Evolutionary conservation across 2,888 invertebrate genomes (phyloP).

Genomic region (Brenthis hecate): DNA sequence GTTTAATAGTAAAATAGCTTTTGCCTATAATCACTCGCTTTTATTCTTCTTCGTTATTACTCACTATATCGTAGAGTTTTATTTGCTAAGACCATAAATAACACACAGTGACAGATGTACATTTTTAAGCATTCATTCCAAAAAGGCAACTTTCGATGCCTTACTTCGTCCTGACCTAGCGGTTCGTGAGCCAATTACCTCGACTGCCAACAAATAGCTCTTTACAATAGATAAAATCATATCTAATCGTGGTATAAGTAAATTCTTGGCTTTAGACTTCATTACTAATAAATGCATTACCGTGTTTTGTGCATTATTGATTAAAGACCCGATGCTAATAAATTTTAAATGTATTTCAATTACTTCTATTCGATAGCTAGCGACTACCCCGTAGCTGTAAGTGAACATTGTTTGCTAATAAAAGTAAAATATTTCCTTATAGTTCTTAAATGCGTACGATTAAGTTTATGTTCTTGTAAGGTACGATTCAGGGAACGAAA

Average conservation of each 20-base stretch:
- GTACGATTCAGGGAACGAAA: too few species aligned
- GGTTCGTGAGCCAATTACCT: constrained; percentile 17
- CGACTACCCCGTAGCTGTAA: too few species aligned
- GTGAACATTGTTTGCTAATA: too few species aligned
- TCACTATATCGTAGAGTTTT: too few species aligned
- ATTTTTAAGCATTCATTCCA: neutral
- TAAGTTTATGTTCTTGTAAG: too few species aligned
- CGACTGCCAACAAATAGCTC: constrained; percentile 30
- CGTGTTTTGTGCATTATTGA: constrained; percentile 26
- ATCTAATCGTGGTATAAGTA: constrained; percentile 35
- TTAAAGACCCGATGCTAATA: constrained; percentile 15
- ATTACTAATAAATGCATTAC: constrained; percentile 31
- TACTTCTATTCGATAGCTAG: constrained; percentile 1
- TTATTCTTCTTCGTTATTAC: too few species aligned
- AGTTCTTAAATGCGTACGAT: too few species aligned
- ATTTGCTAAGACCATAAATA: too few species aligned
- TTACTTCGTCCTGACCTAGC: neutral
- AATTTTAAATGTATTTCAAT: constrained; percentile 27
- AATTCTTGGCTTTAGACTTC: constrained; percentile 38
- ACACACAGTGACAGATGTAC: neutral
- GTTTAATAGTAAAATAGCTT: too few species aligned
- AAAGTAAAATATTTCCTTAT: too few species aligned
- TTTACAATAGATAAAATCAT: constrained; percentile 31
- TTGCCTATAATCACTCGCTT: too few species aligned
- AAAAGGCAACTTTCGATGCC: neutral